These are phyloP conservation scores for Malacosoma neustria DNA, from an alignment of 2,888 invertebrate genomes.

Conservation along the genomic window DNA sequence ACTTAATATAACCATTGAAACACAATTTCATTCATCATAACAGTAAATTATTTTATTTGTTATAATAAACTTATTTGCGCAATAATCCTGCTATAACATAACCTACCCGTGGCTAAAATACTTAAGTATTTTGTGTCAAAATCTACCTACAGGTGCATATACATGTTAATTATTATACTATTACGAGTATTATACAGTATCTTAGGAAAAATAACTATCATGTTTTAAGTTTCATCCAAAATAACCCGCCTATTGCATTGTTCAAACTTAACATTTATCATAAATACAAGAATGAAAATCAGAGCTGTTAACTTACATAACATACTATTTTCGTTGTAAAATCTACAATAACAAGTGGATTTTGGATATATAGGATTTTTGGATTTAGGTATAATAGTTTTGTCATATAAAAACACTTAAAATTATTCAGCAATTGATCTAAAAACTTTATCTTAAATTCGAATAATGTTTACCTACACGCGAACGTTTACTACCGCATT, in stretches of 20 bases:
- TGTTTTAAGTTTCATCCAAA: background rate
- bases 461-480: slow-evolving; percentile 27
- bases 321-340: slow-evolving; percentile 63
- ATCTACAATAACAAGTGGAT: slow-evolving; percentile 58
- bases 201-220: slow-evolving; percentile 6
- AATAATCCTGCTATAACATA: slow-evolving; percentile 13
- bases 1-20: slow-evolving; percentile 6
- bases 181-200: slow-evolving; percentile 12
- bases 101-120: slow-evolving; percentile 27
- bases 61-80: slow-evolving; percentile 15
- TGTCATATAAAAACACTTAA: slow-evolving; percentile 17
- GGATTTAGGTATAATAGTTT: slow-evolving; percentile 23
- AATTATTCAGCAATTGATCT: slow-evolving; percentile 14
- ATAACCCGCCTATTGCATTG: slow-evolving; percentile 17
- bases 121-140: slow-evolving; percentile 45
- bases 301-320: slow-evolving; percentile 22
- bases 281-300: slow-evolving; percentile 2
- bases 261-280: slow-evolving; percentile 22
- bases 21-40: slow-evolving; percentile 3
- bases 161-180: slow-evolving; percentile 24
- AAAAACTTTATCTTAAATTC: slow-evolving; percentile 20
- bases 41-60: background rate
- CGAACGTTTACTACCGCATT: slow-evolving; percentile 8
- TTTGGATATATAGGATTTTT: slow-evolving; percentile 27
- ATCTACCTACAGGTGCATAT: slow-evolving; percentile 48